These are phyloP conservation scores for Acanthococcus lagerstroemiae DNA, from an alignment of 2,888 invertebrate genomes.

Conservation along the genomic window DNA sequence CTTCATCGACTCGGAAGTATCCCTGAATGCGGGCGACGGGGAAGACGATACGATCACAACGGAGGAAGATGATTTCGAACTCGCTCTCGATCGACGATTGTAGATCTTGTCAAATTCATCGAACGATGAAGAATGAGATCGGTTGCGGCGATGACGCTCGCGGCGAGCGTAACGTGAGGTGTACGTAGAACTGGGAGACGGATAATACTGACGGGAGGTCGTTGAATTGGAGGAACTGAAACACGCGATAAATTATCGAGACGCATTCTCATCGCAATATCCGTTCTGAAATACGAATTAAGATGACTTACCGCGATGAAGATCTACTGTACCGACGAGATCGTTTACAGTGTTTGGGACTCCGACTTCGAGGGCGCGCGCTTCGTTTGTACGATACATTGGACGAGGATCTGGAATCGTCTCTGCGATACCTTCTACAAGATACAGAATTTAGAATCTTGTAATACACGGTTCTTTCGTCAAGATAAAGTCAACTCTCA, in stretches of 20 bases:
- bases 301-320: not conserved
- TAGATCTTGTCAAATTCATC: conserved; percentile 1
- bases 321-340: not conserved
- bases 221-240: conserved; percentile 1
- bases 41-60: conserved; percentile 16
- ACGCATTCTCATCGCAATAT: too few species aligned
- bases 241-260: not conserved
- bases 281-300: not conserved
- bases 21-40: conserved; percentile 10
- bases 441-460: not conserved
- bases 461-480: too few species aligned
- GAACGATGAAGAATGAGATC: conserved; percentile 17
- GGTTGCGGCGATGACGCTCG: conserved; percentile 3
- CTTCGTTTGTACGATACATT: not conserved
- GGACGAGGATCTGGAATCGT: not conserved
- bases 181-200: conserved; percentile 10
- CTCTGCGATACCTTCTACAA: not conserved
- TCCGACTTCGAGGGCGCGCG: not conserved
- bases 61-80: conserved; percentile 9
- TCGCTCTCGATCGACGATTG: not conserved
- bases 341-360: not conserved
- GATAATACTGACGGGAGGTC: not conserved
- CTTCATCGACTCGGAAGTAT: conserved; percentile 29
- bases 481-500: too few species aligned
- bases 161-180: not conserved